These are phyloP conservation scores for Allophyes oxyacanthae DNA, from an alignment of 2,888 invertebrate species.

Conservation along the genomic window DNA sequence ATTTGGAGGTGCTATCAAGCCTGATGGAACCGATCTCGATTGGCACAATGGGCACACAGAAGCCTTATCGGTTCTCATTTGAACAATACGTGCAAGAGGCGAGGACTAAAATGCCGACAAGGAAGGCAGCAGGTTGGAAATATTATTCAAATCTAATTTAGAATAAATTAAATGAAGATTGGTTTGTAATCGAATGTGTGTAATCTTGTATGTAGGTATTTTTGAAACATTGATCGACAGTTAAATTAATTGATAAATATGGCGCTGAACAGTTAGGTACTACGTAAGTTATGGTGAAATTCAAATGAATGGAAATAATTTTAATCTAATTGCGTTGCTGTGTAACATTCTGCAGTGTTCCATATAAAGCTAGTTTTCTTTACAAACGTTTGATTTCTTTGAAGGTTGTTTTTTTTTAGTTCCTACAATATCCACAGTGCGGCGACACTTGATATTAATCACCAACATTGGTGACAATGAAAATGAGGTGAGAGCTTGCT, in stretches of 20 bases:
- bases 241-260: too few relatives aligned
- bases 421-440: slow-evolving; percentile 49
- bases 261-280: neutral
- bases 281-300: slow-evolving; percentile 20
- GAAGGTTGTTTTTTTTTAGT: slow-evolving; percentile 54
- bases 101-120: slow-evolving; percentile 81
- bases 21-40: slow-evolving; percentile 81
- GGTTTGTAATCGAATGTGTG: too few relatives aligned
- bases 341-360: slow-evolving; percentile 36
- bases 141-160: neutral
- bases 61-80: slow-evolving; percentile 81
- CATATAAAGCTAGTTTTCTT: slow-evolving; percentile 45
- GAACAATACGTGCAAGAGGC: slow-evolving; percentile 85
- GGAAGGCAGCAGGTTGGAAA: slow-evolving; percentile 82
- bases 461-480: slow-evolving; percentile 36
- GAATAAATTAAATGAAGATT: too few relatives aligned
- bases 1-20: slow-evolving; percentile 78
- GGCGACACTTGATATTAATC: slow-evolving; percentile 55
- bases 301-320: slow-evolving; percentile 5
- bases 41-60: slow-evolving; percentile 85
- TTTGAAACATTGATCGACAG: too few relatives aligned
- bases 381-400: slow-evolving; percentile 53
- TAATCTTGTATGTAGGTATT: too few relatives aligned
- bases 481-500: slow-evolving; percentile 59
- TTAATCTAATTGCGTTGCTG: slow-evolving; percentile 28